Conservation (phyloP, 1,140 invertebrate genomes). For the Cryptotermes secundus region DNA sequence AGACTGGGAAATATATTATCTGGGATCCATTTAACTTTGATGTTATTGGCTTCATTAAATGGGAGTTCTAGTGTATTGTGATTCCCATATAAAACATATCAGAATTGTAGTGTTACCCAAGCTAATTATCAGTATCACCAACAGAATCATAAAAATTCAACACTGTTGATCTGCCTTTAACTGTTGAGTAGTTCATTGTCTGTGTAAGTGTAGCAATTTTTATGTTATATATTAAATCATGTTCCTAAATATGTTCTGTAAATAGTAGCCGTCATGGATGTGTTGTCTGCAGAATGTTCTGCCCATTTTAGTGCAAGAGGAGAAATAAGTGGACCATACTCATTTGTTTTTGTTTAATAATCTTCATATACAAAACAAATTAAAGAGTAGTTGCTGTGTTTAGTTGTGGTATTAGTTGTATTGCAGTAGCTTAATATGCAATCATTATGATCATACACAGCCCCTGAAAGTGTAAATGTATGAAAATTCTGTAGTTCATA, state of each 20-base stretch:
- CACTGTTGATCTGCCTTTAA: background rate
- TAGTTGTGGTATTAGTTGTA: background rate
- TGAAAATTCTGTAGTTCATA: background rate
- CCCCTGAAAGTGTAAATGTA: background rate
- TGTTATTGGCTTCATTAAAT: too few species aligned
- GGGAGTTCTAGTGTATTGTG: too few species aligned
- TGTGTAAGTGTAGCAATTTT: background rate
- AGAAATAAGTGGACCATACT: background rate
- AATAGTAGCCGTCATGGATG: background rate
- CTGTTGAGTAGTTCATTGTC: background rate
- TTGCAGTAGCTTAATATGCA: background rate
- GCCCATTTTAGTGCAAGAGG: background rate
- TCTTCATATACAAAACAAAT: background rate
- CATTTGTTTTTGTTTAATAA: background rate
- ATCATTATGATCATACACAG: background rate
- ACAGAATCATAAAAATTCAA: background rate
- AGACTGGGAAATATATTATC: too few species aligned
- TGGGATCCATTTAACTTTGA: too few species aligned
- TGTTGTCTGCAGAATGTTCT: background rate
- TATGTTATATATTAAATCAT: background rate
- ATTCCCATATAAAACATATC: background rate
- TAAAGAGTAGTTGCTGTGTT: background rate
- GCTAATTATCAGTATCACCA: background rate
- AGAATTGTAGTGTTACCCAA: background rate
- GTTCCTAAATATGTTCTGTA: constrained; percentile 18